Evolutionary conservation across 2,888 invertebrate genomes (phyloP), one percentile per base, ranked within the genome.

Genomic region (Dromius quadrimaculatus): DNA sequence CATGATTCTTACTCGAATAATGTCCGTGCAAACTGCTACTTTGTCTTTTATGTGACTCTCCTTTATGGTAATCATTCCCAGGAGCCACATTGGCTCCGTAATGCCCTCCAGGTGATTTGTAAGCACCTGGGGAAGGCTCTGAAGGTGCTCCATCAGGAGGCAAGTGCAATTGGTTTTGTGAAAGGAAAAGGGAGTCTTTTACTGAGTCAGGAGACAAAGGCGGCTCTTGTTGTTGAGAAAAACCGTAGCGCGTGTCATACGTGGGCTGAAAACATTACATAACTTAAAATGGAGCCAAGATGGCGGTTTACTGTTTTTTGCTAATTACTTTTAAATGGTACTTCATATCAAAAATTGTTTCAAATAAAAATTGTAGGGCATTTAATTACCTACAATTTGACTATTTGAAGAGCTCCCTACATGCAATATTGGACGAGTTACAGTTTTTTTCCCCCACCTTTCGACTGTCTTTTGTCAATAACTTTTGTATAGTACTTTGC

Each of bases 201-300:
- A 15, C 36, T 22, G 23, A 47, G 23, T 62, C 70, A 17, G 66
- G 66, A 41, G 41, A 54, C 8, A 66, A 15, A 11, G 28, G 34
- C 3, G 32, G 20, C 4, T 32, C 36, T 11, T 32, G 20, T 38
- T 62, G 76, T 61, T 79, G 79, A 28, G 74, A 72, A 74, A 83
- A 83, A 23, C 82, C 82, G 71, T 82, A 83, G 34, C 82, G 74
- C 1, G 80, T 77, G 65, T 83, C 82, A 66, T 83, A 83, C 2
- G 77, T 81, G 1, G 82, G 82, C 82, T 83, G 71, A 63, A 77
- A 69, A n/a, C n/a, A n/a, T n/a, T n/a, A n/a, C n/a, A n/a, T n/a
- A n/a, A n/a, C n/a, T n/a, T n/a, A n/a, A n/a, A n/a, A n/a, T n/a
- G n/a, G n/a, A n/a, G n/a, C n/a, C n/a, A n/a, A n/a, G n/a, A n/a